Conservation (phyloP, 2,888 invertebrate species). For the Diaprepes abbreviatus region DNA sequence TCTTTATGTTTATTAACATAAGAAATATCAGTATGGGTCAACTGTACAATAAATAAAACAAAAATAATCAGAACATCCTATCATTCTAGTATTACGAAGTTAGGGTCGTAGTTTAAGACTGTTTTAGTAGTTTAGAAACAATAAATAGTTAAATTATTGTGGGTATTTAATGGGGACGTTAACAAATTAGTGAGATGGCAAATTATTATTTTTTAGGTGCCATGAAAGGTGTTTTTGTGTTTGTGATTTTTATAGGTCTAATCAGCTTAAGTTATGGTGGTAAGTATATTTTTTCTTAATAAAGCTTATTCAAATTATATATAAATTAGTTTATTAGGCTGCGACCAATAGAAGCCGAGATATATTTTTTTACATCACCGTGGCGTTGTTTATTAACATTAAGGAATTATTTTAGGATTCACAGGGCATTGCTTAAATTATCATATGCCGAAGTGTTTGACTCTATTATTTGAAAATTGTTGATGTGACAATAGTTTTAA, state of each 20-base stretch:
- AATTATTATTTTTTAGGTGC: not conserved
- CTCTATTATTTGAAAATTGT: no score
- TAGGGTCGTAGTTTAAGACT: not conserved
- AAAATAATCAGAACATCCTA: constrained; percentile 3
- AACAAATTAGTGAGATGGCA: not conserved
- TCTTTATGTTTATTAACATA: constrained; percentile 5
- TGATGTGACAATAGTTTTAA: no score
- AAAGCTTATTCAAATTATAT: no score
- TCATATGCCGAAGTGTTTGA: no score
- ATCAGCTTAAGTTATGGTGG: constrained; percentile 3
- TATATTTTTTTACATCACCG: no score
- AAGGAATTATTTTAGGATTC: no score
- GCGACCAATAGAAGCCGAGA: no score
- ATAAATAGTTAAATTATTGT: not conserved
- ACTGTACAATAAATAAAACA: constrained; percentile 38
- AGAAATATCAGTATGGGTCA: constrained; percentile 54
- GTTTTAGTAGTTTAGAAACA: not conserved
- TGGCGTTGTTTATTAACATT: no score
- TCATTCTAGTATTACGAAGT: not conserved
- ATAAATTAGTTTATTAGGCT: no score
- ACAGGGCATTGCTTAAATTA: no score
- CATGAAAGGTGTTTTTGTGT: constrained; percentile 3
- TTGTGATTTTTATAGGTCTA: constrained; percentile 6
- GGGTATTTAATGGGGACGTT: constrained; percentile 2
- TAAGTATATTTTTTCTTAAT: constrained; percentile 6